Percentiles rank a stretch among this genome's conserved stretches.
Evolutionary conservation across 2,797 vertebrate genomes (phyloP).

Genomic region (Capromys pilorides): DNA sequence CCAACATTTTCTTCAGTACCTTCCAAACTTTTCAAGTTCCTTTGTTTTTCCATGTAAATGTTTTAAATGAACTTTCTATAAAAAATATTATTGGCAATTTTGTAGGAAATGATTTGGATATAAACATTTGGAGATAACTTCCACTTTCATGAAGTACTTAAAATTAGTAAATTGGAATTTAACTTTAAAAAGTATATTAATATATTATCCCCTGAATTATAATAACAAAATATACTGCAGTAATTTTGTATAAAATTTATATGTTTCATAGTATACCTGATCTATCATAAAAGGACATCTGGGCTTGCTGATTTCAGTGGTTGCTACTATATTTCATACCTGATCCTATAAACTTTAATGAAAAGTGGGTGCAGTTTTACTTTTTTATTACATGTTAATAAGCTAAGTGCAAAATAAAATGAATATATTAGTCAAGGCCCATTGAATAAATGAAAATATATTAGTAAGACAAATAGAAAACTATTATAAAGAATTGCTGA

Average conservation of each 20-base stretch:
- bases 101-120: not conserved
- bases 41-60: not conserved
- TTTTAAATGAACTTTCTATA: not conserved
- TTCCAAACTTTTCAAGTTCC: too few relatives aligned
- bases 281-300: not conserved
- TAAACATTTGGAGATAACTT: not conserved
- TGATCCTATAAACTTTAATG: not conserved
- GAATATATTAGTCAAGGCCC: not conserved
- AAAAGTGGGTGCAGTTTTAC: not conserved
- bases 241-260: not conserved
- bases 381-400: not conserved
- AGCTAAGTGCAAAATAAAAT: not conserved
- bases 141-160: not conserved
- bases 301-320: not conserved
- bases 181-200: not conserved
- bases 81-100: not conserved
- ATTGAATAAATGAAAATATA: not conserved
- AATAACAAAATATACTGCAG: not conserved
- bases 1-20: too few relatives aligned
- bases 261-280: not conserved
- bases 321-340: not conserved
- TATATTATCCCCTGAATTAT: not conserved
- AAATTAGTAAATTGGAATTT: not conserved
- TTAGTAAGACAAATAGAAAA: not conserved
- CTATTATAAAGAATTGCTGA: not conserved